Conservation (phyloP, 1,140 invertebrate species). For the Lasioglossum albipes region DNA sequence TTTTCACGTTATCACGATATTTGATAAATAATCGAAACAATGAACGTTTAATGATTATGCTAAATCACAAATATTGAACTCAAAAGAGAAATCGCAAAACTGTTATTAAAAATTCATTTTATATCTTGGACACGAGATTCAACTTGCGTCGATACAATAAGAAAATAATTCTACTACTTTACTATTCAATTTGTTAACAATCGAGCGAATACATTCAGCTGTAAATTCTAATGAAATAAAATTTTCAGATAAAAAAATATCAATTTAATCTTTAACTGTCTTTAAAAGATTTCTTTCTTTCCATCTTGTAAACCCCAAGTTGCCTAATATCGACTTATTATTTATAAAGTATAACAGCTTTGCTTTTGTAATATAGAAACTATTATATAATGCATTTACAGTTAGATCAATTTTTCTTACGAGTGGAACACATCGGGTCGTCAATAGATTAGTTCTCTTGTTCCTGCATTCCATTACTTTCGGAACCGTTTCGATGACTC, state of each 20-base stretch:
- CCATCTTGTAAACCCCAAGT: constrained; percentile 13
- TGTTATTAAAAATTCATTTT: constrained; percentile 21
- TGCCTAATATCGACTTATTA: constrained; percentile 32
- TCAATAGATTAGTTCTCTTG: constrained; percentile 66
- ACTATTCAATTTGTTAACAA: constrained; percentile 27
- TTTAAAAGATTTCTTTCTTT: constrained; percentile 13
- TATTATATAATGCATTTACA: constrained; percentile 42
- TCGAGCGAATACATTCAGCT: neutral
- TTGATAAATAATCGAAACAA: constrained; percentile 50
- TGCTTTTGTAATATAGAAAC: constrained; percentile 28
- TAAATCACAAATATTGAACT: constrained; percentile 58
- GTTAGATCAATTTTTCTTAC: constrained; percentile 50
- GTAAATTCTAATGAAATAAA: constrained; percentile 30
- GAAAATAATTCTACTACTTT: constrained; percentile 28
- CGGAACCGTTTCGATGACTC: constrained; percentile 68
- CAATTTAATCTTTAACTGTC: constrained; percentile 16
- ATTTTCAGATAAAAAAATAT: constrained; percentile 39
- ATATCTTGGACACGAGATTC: neutral
- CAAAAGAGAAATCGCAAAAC: constrained; percentile 50
- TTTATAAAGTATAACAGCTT: constrained; percentile 42
- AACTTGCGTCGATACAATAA: constrained; percentile 3
- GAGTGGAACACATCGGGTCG: constrained; percentile 44
- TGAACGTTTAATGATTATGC: constrained; percentile 56
- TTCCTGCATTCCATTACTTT: constrained; percentile 70
- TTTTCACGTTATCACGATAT: constrained; percentile 30